Conservation (phyloP, 1,140 invertebrate genomes). For the Agrypnia vestita region DNA sequence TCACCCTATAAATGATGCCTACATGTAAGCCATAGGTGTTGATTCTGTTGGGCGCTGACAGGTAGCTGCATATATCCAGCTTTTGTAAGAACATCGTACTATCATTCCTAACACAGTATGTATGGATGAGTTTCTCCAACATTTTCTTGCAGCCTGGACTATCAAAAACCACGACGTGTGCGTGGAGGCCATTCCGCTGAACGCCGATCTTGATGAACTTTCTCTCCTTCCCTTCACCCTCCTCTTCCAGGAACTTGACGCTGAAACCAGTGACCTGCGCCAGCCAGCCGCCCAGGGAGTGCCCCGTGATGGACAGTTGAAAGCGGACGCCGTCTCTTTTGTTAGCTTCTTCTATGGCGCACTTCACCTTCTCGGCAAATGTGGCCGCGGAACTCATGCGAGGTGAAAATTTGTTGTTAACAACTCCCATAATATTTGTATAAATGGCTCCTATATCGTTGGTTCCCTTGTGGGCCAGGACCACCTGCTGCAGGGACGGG, state of each 20-base stretch:
- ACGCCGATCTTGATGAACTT: neutral
- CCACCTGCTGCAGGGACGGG: neutral
- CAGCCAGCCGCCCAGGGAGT: slow-evolving; percentile 17
- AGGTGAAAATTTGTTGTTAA: neutral
- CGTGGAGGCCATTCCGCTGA: neutral
- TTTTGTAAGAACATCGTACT: neutral
- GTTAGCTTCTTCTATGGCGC: neutral
- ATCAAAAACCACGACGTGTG: slow-evolving; percentile 8
- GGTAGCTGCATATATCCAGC: neutral
- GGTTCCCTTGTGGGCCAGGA: slow-evolving; percentile 14
- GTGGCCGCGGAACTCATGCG: slow-evolving; percentile 2
- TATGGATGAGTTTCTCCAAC: neutral
- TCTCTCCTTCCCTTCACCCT: too few relatives aligned
- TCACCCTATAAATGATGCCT: neutral
- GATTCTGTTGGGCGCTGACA: neutral
- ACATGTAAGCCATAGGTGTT: neutral
- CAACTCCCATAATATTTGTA: neutral
- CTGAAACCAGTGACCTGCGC: neutral
- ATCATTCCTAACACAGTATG: neutral
- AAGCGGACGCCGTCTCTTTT: neutral
- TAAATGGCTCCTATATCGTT: neutral
- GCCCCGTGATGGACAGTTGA: slow-evolving; percentile 7
- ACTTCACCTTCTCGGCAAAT: neutral
- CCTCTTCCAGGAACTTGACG: neutral
- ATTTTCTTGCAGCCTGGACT: neutral